Evolutionary conservation across 2,113 vertebrate genomes (phyloP).

Genomic region (Oreochromis tanganicae): DNA sequence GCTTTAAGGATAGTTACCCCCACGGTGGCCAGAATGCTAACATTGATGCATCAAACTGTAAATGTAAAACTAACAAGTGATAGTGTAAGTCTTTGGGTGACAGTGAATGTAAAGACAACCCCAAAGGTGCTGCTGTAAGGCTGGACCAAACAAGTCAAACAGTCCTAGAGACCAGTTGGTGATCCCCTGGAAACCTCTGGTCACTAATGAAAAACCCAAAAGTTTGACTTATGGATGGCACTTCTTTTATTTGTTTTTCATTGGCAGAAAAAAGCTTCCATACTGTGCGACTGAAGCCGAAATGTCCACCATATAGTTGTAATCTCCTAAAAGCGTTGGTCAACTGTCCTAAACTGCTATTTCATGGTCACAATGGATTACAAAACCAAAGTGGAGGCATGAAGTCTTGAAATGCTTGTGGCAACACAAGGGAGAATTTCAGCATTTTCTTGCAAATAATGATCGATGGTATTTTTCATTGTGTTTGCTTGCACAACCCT

Average conservation of each 20-base stretch:
- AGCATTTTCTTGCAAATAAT: neutral
- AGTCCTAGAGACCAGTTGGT: neutral
- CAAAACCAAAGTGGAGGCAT: neutral
- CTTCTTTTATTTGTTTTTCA: neutral
- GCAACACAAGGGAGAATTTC: neutral
- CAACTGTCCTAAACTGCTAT: neutral
- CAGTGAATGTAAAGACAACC: neutral
- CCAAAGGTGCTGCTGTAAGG: neutral
- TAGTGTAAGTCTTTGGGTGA: neutral
- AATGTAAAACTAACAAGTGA: neutral
- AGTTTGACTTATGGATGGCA: neutral
- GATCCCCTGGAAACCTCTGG: neutral
- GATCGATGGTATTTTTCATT: neutral
- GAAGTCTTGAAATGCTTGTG: neutral
- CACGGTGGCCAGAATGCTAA: neutral
- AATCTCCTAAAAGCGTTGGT: neutral
- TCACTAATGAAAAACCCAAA: neutral
- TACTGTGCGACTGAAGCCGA: rapidly evolving
- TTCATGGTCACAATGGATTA: neutral
- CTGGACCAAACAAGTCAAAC: neutral
- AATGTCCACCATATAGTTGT: neutral
- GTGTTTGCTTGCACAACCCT: neutral
- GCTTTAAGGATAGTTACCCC: neutral
- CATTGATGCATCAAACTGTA: neutral
- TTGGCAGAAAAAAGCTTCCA: neutral